Conservation (phyloP, 2,888 invertebrate species). For the Dasysyrphus albostriatus region DNA sequence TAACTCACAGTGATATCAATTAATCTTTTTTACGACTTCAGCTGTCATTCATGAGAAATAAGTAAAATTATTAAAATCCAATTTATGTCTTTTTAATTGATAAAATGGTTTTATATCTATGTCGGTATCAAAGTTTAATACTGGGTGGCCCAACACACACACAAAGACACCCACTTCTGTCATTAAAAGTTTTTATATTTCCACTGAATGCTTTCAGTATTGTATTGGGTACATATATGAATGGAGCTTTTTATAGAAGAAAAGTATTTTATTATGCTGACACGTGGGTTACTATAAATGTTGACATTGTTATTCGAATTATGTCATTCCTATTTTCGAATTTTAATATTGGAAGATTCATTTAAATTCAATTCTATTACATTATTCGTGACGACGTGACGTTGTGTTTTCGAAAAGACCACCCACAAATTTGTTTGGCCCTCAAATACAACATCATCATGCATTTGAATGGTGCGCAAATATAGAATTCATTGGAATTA, state of each 20-base stretch:
- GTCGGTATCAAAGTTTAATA: not conserved
- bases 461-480: constrained; percentile 34
- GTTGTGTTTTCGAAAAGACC: constrained; percentile 35
- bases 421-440: constrained; percentile 44
- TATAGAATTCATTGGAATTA: constrained; percentile 55
- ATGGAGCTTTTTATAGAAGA: constrained; percentile 67
- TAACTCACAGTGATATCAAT: constrained; percentile 37
- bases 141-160: constrained; percentile 43
- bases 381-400: not conserved
- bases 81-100: constrained; percentile 48
- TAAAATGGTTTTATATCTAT: constrained; percentile 6
- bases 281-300: constrained; percentile 58
- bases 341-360: constrained; percentile 26
- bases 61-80: constrained; percentile 48
- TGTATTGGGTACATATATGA: not conserved
- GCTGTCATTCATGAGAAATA: constrained; percentile 50
- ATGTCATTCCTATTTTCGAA: constrained; percentile 33
- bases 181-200: constrained; percentile 9
- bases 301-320: constrained; percentile 36
- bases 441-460: constrained; percentile 23
- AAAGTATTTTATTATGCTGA: constrained; percentile 4
- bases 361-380: constrained; percentile 52
- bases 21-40: constrained; percentile 65
- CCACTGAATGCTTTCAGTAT: not conserved
- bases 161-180: not conserved